These are phyloP conservation scores for Liparis tanakae DNA, from an alignment of 2,797 vertebrate species.

Conservation along the genomic window DNA sequence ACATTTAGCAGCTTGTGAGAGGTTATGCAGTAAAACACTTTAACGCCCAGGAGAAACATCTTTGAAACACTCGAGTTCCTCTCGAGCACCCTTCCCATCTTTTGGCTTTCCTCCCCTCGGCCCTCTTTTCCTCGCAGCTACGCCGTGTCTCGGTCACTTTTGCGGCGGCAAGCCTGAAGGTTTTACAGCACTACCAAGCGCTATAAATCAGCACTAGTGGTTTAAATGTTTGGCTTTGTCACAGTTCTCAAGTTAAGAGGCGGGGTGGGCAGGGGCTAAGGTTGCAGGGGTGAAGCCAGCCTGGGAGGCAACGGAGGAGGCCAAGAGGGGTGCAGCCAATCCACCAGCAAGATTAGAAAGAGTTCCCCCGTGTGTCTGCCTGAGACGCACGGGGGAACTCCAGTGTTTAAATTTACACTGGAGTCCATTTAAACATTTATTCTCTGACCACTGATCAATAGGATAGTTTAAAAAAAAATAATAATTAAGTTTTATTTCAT, in stretches of 20 bases:
- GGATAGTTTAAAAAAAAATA: background rate
- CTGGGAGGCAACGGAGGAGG: conserved; percentile 53
- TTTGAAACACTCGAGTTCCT: conserved; percentile 56
- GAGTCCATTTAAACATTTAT: background rate
- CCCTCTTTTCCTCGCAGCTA: conserved; percentile 32
- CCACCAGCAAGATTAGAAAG: conserved; percentile 42
- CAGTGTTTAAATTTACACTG: no score
- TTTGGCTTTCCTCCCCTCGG: conserved; percentile 38
- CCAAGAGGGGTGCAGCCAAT: conserved; percentile 48
- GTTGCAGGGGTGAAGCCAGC: conserved; percentile 66
- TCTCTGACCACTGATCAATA: background rate
- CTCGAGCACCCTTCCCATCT: conserved; percentile 55
- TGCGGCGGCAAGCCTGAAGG: conserved; percentile 59
- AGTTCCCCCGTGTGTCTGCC: conserved; percentile 24
- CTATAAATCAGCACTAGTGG: conserved; percentile 76
- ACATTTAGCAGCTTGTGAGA: conserved; percentile 65
- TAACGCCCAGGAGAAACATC: conserved; percentile 56
- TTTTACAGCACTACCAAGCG: conserved; percentile 72
- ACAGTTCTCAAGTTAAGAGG: conserved; percentile 79
- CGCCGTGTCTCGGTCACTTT: conserved; percentile 50
- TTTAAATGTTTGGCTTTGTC: conserved; percentile 79
- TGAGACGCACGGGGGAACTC: no score
- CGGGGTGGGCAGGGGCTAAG: conserved; percentile 51
- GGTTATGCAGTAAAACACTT: conserved; percentile 52
- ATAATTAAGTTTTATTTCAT: background rate